Percentiles rank a stretch among this genome's conserved stretches.
Evolutionary conservation across 2,113 vertebrate species (phyloP).

Genomic region (Gopherus flavomarginatus): DNA sequence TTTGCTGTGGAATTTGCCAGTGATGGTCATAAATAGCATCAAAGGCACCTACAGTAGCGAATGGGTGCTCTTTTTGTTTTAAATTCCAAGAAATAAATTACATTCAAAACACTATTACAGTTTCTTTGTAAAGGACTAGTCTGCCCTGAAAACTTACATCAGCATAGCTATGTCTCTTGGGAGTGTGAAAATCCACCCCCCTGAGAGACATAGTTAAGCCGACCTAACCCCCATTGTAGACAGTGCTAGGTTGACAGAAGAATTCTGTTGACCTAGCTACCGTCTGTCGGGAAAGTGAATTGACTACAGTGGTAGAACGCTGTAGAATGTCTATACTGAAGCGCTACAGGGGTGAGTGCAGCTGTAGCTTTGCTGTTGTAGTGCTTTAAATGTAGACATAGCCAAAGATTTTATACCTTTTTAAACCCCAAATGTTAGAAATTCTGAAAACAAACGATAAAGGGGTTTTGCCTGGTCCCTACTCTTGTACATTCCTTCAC

Average conservation of each 20-base stretch:
- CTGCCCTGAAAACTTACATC: not conserved
- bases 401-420: not conserved
- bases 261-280: not conserved
- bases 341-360: no score
- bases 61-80: not conserved
- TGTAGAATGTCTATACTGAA: not conserved
- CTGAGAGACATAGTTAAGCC: not conserved
- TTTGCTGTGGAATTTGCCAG: not conserved
- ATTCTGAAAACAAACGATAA: not conserved
- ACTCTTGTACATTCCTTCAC: not conserved
- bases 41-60: not conserved
- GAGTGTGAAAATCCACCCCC: not conserved
- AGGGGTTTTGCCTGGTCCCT: not conserved
- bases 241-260: not conserved
- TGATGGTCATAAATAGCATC: not conserved
- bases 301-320: not conserved
- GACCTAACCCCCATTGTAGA: not conserved
- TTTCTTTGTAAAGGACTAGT: not conserved
- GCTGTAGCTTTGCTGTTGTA: no score
- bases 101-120: not conserved
- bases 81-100: not conserved
- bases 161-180: not conserved
- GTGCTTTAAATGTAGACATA: no score
- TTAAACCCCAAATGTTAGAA: not conserved
- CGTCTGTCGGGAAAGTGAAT: not conserved